Base-by-base conservation (phyloP, 2,113 vertebrate genomes). In the Phoenicopterus ruber region DNA sequence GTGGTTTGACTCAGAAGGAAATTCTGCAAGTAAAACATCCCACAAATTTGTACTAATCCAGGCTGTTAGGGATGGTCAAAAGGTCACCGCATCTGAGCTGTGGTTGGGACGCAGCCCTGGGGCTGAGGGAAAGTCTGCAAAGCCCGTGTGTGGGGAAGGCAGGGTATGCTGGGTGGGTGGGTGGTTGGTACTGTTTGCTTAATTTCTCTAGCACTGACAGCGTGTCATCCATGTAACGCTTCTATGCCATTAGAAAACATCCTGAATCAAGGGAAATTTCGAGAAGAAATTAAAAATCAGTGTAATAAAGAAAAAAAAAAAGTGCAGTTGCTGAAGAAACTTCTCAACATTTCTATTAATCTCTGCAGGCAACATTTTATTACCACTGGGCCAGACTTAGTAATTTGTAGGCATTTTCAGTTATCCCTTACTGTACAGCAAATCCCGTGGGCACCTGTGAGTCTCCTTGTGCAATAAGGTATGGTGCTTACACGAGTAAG, bases 221-320 rank as follows among this genome's bases (percentile, higher is more conserved):
- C 1, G 0, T 11, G 6, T 55, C 46, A 71, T 40, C 31, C 8
- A 4, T 2, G 6, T 80, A 70, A 62, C 2, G 1, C 21, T 71
- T 44, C 58, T 16, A 7, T 26, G 36, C 47, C 42, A 13, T 42
- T 63, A 81, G 49, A 77, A 78, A 86, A n/a, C 13, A 71, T 19
- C 21, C 18, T 10, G 19, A 71, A 65, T 46, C 29, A n/a, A 74
- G 46, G 9, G 11, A 81, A 69, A 46, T 57, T 54, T 44, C 29
- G 32, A 40, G 17, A 82, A 85, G 28, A 54, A 22, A 86, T 44
- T 4, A 28, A 46, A 77, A 86, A 59, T 9, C 3, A 40, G 13
- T 36, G 40, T 61, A 57, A 77, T 10, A 29, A 49, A 66, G 29
- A 7, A 13, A 29, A 40, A 28, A 34, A 32, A 13, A 2, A 17